Evolutionary conservation across 1,140 invertebrate genomes (phyloP), one percentile per base, ranked within the genome.

Genomic region (Sweltsa coloradensis): DNA sequence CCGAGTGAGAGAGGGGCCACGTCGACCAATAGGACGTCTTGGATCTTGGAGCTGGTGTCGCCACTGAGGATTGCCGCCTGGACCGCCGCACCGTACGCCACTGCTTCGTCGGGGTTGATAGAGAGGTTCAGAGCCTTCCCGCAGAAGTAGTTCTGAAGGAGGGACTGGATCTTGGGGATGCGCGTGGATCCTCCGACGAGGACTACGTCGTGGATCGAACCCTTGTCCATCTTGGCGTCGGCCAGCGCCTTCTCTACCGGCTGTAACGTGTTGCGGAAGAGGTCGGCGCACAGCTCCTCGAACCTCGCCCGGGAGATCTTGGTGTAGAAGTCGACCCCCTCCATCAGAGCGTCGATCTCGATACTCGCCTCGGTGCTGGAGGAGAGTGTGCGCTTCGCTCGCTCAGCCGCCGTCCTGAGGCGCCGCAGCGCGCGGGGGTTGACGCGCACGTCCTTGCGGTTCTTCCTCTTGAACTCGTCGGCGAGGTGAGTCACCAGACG

Each of bases 271-370:
- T 71, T 67, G 61, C 66, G 65, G 60, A 83, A 83, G 26, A 94
- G 70, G 68, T 94, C 90, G 52, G 83, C 79, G 60, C 84, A 86
- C 9, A 95, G 63, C 62, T 92, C 89, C 66, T 92, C 89, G 58
- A 85, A 85, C 23, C 78, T 66, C 3, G 83, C 82, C 41, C 83
- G 65, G 1, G 79, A 79, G 14, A 87, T 74, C 47, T 67, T 77
- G 0, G 78, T 75, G 63, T 85, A 83, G 57, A 84, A 83, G 58
- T 88, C 84, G 34, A 83, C 61, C 44, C 85, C 83, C 18, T 72
- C 67, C 24, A 60, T 78, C 65, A 88, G 61, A 1, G 80, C 79
- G 57, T 85, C 83, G 36, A 86, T 79, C 59, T 82, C 78, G 43
- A 83, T 70, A 18, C 60, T 67, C 0, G 83, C 80, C 61, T 86